Evolutionary conservation across 2,797 vertebrate genomes (phyloP).

Genomic region (Margarornis squamiger): DNA sequence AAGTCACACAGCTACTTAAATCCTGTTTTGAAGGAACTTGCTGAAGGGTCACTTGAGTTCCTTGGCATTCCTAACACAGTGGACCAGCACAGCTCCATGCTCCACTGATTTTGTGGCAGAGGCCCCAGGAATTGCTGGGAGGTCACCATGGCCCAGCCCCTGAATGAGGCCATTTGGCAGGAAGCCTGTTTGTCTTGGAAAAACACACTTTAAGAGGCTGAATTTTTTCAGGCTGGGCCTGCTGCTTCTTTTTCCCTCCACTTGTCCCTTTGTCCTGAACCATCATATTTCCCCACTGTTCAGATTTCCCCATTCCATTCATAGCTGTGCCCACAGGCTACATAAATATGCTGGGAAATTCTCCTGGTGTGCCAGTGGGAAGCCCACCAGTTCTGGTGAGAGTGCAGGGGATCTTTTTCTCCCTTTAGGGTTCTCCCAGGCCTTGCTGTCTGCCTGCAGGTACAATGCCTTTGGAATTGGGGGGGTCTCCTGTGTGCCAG

Average conservation of each 20-base stretch:
- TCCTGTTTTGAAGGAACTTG: background rate
- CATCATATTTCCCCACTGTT: background rate
- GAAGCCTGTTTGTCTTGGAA: background rate
- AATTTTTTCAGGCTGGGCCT: background rate
- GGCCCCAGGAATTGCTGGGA: background rate
- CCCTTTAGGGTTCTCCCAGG: background rate
- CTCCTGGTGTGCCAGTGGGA: background rate
- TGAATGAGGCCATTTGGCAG: slow-evolving; percentile 2
- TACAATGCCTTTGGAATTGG: background rate
- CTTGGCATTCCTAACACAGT: slow-evolving; percentile 29
- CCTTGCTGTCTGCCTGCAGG: slow-evolving; percentile 11
- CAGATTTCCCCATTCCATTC: slow-evolving; percentile 15
- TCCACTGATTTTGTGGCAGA: slow-evolving; percentile 52
- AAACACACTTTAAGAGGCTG: background rate
- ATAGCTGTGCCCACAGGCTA: background rate
- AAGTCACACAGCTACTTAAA: background rate
- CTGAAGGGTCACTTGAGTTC: slow-evolving; percentile 3
- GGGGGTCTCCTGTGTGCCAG: background rate
- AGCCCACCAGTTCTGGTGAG: background rate
- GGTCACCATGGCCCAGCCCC: background rate
- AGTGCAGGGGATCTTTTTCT: background rate
- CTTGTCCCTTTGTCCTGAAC: background rate
- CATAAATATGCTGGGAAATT: background rate
- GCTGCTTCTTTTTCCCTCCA: background rate
- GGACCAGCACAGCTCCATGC: slow-evolving; percentile 43